Evolutionary conservation across 2,797 vertebrate species (phyloP).

Genomic region (Prunella strophiata): DNA sequence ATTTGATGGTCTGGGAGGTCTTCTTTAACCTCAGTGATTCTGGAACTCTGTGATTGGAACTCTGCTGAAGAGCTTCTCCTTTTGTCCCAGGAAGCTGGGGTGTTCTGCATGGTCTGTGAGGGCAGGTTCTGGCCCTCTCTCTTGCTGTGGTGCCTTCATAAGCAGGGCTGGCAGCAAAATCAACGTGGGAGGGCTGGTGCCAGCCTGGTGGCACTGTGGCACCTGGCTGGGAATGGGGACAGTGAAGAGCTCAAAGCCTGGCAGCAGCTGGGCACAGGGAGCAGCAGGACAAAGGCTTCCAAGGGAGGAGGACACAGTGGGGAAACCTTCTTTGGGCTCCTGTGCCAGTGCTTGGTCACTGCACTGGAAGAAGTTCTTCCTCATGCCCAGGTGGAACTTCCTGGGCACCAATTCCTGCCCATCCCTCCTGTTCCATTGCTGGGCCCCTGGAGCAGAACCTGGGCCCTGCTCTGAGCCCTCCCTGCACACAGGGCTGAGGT

Average conservation of each 20-base stretch:
- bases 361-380: background rate
- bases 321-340: background rate
- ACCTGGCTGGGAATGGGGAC: background rate
- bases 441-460: background rate
- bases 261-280: background rate
- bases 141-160: background rate
- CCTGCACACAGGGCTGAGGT: background rate
- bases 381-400: background rate
- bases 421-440: background rate
- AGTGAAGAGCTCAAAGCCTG: background rate
- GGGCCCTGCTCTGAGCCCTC: background rate
- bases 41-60: background rate
- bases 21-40: background rate
- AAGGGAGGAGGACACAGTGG: background rate
- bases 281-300: background rate
- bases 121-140: background rate
- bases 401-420: background rate
- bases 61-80: background rate
- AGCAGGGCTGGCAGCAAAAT: background rate
- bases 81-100: background rate
- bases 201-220: background rate
- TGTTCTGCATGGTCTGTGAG: background rate
- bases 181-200: background rate
- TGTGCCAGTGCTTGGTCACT: background rate
- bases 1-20: rapidly evolving